Percentiles rank a stretch among this genome's conserved stretches.
Evolutionary conservation across 2,888 invertebrate species (phyloP).

Genomic region (Pomacea canaliculata): DNA sequence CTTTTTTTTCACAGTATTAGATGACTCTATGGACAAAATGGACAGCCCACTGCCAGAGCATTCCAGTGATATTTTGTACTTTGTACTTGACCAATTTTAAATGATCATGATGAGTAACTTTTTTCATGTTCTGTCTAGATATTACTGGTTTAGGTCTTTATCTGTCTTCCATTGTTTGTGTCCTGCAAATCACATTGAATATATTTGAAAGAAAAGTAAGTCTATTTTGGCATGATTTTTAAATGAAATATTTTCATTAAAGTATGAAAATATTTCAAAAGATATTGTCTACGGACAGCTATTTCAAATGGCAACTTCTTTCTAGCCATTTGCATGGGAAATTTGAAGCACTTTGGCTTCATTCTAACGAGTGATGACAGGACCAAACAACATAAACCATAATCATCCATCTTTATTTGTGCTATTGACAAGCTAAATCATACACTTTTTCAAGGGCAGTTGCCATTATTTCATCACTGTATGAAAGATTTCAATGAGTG

Average conservation of each 20-base stretch:
- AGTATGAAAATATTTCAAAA: not conserved
- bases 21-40: not conserved
- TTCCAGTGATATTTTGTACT: constrained; percentile 23
- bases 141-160: constrained; percentile 20
- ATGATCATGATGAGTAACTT: not conserved
- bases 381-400: too few species aligned
- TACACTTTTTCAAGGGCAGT: too few species aligned
- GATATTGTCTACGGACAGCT: not conserved
- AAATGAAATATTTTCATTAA: constrained; percentile 6
- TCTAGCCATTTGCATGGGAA: too few species aligned
- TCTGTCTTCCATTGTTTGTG: constrained; percentile 18
- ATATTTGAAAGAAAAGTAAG: not conserved
- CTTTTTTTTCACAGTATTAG: constrained; percentile 13
- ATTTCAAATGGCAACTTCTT: too few species aligned
- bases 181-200: constrained; percentile 19
- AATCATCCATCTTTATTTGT: too few species aligned
- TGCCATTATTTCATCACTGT: too few species aligned
- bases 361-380: too few species aligned
- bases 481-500: too few species aligned
- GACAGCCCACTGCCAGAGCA: constrained; percentile 26
- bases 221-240: not conserved
- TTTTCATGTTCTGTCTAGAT: not conserved
- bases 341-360: too few species aligned
- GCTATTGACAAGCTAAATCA: too few species aligned
- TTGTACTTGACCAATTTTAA: constrained; percentile 23